A percentile compares a stretch with the other conserved stretches of the same genome.
Evolutionary conservation across 1,140 invertebrate genomes (phyloP).

Genomic region (Trichomalopsis sarcophagae): DNA sequence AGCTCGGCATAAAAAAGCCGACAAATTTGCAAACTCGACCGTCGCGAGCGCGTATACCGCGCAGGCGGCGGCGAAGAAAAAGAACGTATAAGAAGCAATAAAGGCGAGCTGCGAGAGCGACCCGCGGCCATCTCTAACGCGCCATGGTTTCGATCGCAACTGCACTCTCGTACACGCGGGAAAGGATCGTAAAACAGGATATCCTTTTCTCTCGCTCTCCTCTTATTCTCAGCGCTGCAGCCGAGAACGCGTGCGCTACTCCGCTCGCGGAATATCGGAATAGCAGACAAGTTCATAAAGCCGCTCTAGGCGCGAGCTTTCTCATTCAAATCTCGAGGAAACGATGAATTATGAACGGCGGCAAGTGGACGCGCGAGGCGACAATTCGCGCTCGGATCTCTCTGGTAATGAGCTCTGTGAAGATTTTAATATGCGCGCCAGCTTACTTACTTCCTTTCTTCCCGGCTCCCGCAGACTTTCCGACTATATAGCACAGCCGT

Average conservation of each 20-base stretch:
- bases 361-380: background rate
- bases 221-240: background rate
- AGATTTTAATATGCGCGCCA: constrained; percentile 26
- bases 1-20: constrained; percentile 1
- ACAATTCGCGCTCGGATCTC: background rate
- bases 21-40: constrained; percentile 14
- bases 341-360: constrained; percentile 44
- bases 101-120: background rate
- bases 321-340: constrained; percentile 43
- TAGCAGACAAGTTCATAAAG: constrained; percentile 31
- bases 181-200: constrained; percentile 52
- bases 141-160: constrained; percentile 27
- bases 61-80: background rate
- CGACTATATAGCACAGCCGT: background rate
- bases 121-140: background rate
- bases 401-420: constrained; percentile 35
- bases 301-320: constrained; percentile 3
- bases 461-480: background rate
- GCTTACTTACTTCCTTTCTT: background rate
- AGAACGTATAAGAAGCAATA: background rate
- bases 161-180: background rate
- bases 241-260: background rate
- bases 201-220: constrained; percentile 53
- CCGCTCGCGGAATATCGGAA: background rate
- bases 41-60: too few relatives aligned